These are phyloP conservation scores for Lochmaea crataegi DNA, from an alignment of 2,888 invertebrate genomes.

Conservation along the genomic window DNA sequence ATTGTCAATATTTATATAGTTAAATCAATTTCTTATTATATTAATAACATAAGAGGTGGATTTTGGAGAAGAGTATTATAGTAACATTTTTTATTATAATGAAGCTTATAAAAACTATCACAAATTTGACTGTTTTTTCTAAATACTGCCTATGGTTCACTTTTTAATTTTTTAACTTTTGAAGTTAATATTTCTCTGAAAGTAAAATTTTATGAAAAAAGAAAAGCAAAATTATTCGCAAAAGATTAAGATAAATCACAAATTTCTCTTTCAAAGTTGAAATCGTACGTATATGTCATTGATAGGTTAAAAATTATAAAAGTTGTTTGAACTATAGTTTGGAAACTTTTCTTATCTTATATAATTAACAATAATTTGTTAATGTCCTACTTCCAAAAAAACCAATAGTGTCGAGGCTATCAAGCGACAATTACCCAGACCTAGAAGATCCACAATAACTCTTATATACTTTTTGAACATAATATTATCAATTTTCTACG, in stretches of 20 bases:
- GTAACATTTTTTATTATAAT: too few species aligned
- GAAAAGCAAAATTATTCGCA: too few species aligned
- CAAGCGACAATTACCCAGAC: background rate
- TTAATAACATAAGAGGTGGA: too few species aligned
- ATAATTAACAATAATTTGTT: slow-evolving; percentile 8
- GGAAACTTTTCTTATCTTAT: background rate
- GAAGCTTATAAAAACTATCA: too few species aligned
- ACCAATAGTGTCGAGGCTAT: background rate
- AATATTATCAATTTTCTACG: background rate
- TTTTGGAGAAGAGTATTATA: too few species aligned
- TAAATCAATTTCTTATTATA: too few species aligned
- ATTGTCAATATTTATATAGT: too few species aligned
- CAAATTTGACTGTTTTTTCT: too few species aligned
- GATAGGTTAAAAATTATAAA: background rate
- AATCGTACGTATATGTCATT: background rate
- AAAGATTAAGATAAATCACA: background rate
- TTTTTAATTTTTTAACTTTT: too few species aligned
- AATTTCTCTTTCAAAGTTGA: background rate
- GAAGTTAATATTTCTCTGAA: background rate
- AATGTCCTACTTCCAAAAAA: slow-evolving; percentile 9
- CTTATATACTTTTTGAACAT: background rate
- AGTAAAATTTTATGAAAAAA: background rate
- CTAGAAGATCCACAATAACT: background rate
- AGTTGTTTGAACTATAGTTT: slow-evolving; percentile 1
- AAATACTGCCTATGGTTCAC: too few species aligned